A percentile compares a stretch with the other conserved stretches of the same genome.
Evolutionary conservation across 2,888 invertebrate genomes (phyloP).

Genomic region (Callyntrura guangdongensis): DNA sequence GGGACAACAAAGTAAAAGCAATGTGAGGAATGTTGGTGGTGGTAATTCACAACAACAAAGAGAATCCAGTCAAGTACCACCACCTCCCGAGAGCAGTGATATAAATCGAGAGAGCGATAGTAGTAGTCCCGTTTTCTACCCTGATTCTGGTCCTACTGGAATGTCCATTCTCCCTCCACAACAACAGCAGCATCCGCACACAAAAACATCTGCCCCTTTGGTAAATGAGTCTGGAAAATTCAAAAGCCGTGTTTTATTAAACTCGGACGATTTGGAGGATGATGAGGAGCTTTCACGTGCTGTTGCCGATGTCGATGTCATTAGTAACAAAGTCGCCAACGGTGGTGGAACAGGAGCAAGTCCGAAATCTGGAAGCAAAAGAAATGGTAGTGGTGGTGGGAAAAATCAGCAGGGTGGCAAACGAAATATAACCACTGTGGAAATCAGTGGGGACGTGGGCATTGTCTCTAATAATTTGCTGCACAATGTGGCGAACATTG

Average conservation of each 20-base stretch:
- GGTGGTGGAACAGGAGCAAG: not conserved
- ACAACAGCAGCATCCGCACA: slow-evolving; percentile 51
- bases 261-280: slow-evolving; percentile 77
- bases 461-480: slow-evolving; percentile 77
- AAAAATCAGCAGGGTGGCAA: slow-evolving; percentile 55
- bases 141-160: slow-evolving; percentile 72
- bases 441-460: slow-evolving; percentile 82
- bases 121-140: slow-evolving; percentile 61
- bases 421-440: slow-evolving; percentile 81
- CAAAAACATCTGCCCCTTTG: slow-evolving; percentile 51
- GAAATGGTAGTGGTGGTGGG: not conserved
- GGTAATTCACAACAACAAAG: not conserved
- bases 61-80: slow-evolving; percentile 9
- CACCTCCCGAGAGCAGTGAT: not conserved
- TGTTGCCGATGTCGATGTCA: slow-evolving; percentile 65
- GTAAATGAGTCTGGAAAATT: slow-evolving; percentile 68
- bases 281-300: slow-evolving; percentile 70
- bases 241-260: slow-evolving; percentile 78
- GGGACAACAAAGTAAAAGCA: slow-evolving; percentile 60
- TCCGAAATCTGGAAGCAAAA: no score
- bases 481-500: slow-evolving; percentile 53
- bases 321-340: slow-evolving; percentile 45
- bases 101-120: slow-evolving; percentile 24
- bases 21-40: slow-evolving; percentile 37
- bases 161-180: slow-evolving; percentile 78